Evolutionary conservation across 2,113 vertebrate species (phyloP).

Genomic region (Gymnorhina tibicen): DNA sequence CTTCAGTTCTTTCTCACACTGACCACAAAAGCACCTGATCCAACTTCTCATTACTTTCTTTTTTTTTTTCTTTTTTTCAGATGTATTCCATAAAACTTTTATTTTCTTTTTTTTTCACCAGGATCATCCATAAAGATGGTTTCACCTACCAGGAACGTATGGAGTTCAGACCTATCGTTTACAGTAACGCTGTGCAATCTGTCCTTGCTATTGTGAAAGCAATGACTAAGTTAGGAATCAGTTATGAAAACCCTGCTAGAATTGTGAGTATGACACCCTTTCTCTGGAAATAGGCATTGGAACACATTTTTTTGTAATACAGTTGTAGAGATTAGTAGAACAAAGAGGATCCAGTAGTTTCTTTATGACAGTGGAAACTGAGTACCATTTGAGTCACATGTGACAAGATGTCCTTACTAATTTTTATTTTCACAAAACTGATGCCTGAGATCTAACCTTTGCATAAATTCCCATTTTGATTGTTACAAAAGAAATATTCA

Average conservation of each 20-base stretch:
- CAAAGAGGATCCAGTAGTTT: neutral
- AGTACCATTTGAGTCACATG: neutral
- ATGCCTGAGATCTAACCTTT: neutral
- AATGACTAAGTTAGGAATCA: constrained; percentile 69
- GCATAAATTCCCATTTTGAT: neutral
- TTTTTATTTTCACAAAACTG: neutral
- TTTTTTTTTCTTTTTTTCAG: neutral
- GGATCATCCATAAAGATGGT: constrained; percentile 78
- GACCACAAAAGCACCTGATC: neutral
- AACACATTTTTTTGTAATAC: neutral
- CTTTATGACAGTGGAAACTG: neutral
- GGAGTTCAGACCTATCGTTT: constrained; percentile 71
- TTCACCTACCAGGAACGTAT: constrained; percentile 71
- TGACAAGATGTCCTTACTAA: neutral
- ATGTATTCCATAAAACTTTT: neutral
- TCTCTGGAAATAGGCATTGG: neutral
- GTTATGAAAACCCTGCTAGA: constrained; percentile 65
- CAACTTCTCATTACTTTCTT: neutral
- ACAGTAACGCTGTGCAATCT: constrained; percentile 72
- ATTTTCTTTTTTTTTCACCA: neutral
- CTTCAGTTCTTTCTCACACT: neutral
- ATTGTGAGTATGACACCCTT: constrained; percentile 56
- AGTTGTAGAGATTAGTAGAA: neutral
- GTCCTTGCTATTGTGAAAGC: constrained; percentile 75
- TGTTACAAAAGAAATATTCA: neutral